These are phyloP conservation scores for Leiothrix lutea DNA, from an alignment of 2,113 vertebrate genomes.

Conservation along the genomic window DNA sequence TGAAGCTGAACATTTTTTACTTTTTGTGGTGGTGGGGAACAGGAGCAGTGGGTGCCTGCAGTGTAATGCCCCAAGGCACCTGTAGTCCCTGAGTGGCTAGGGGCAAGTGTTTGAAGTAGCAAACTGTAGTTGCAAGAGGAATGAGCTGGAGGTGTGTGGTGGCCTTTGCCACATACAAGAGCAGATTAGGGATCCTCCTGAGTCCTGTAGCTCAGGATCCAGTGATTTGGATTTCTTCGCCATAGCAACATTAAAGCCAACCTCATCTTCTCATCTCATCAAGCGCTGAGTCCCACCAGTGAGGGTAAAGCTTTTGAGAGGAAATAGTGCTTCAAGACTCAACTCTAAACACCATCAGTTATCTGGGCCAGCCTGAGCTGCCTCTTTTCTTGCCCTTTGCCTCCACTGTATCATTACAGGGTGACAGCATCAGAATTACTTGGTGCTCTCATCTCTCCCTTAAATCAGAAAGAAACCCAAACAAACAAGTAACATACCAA, in stretches of 20 bases:
- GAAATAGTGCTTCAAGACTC: background rate
- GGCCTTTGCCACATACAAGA: background rate
- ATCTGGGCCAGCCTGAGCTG: background rate
- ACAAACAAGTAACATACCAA: background rate
- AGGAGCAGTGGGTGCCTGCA: background rate
- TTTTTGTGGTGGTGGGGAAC: background rate
- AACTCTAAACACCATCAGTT: background rate
- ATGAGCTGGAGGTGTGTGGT: background rate
- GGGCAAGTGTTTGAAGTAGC: background rate
- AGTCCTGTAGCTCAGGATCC: background rate
- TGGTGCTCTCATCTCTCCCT: background rate
- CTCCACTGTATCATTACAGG: background rate
- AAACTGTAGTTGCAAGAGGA: background rate
- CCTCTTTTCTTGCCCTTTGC: background rate
- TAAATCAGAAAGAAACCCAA: background rate
- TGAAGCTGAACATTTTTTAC: background rate
- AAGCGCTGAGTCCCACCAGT: background rate
- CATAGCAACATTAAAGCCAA: background rate
- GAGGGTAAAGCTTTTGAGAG: background rate
- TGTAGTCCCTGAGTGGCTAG: fast-evolving
- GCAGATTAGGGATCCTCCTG: background rate
- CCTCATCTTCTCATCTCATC: background rate
- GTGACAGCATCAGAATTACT: background rate
- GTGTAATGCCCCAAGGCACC: background rate
- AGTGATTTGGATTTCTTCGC: background rate